Base-by-base conservation (phyloP, 2,113 vertebrate genomes). In the Irena cyanogastra region DNA sequence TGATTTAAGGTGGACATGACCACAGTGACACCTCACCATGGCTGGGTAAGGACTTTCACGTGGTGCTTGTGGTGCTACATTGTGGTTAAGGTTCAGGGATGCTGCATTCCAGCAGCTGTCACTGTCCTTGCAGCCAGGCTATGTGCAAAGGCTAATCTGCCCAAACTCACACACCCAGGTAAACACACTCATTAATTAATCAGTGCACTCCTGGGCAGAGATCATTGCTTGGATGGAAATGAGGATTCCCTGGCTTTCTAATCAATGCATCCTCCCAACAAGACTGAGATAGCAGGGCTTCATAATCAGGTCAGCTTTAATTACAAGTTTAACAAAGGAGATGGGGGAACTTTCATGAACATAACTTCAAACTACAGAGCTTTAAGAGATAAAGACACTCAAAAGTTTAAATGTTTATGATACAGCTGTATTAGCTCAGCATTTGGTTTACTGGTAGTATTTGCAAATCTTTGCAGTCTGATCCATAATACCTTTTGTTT, bases 291-390 rank as follows among this genome's bases (percentile, higher is more conserved):
- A 50, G 50, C 63, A 83, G 44, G 44, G 83, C 84, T 52, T 60
- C 49, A 84, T 49, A 65, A 88, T 56, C 70, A 96, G 95, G 71
- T 77, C 61, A 95, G 37, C 69, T 90, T 60, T 83, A 70, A 90
- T 49, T 82, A 49, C 24, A 45, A n/a, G 39, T 83, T 80, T 70
- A 83, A 71, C 31, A 59, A 59, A 59, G 63, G 24, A 71, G 23
- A 57, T n/a, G 17, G 19, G 19, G 23, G 23, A 85, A 41, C 35
- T 72, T 90, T 18, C 11, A 23, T n/a, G 13, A 70, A 64, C 13
- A 4, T 18, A 28, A 30, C 3, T 81, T 57, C 49, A 84, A 53
- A 61, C 14, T 53, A 22, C 14, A 56, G 28, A 47, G 54, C 30
- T 92, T 41, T 65, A 69, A 82, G 57, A 89, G 50, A 31, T 35